Conservation (phyloP, 2,888 invertebrate genomes). For the Lepidochrysops patricia region DNA sequence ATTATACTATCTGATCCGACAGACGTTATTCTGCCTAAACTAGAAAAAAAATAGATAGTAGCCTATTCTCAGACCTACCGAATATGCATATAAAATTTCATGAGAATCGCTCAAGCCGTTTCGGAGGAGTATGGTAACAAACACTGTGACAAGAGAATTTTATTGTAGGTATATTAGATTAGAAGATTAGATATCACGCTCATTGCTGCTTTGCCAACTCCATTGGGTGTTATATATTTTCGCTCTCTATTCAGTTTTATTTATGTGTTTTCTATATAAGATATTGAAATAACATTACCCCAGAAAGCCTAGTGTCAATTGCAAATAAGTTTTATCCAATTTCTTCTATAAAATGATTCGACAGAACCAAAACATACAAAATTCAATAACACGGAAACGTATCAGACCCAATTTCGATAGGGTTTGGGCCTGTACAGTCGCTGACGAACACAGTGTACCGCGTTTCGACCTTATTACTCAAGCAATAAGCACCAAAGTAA, state of each 20-base stretch:
- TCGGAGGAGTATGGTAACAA: too few relatives aligned
- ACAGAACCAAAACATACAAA: background rate
- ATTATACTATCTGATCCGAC: too few relatives aligned
- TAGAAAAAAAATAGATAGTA: too few relatives aligned
- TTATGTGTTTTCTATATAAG: background rate
- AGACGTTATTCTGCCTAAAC: too few relatives aligned
- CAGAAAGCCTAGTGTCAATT: background rate
- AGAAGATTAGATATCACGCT: too few relatives aligned
- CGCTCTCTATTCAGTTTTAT: background rate
- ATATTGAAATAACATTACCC: background rate
- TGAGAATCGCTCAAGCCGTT: too few relatives aligned
- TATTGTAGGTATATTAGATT: too few relatives aligned
- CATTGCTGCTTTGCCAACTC: too few relatives aligned
- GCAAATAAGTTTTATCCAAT: background rate
- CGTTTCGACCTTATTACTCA: background rate
- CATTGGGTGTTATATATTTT: too few relatives aligned
- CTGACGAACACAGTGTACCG: background rate
- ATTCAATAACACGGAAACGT: slow-evolving; percentile 4
- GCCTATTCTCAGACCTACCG: too few relatives aligned
- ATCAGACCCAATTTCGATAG: slow-evolving; percentile 3
- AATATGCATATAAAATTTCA: too few relatives aligned
- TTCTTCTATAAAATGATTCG: background rate
- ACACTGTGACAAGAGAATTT: too few relatives aligned
- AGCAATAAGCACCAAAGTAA: background rate
- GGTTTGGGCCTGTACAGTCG: background rate